Percentiles rank a stretch among this genome's conserved stretches.
Evolutionary conservation across 2,888 invertebrate species (phyloP).

Genomic region (Linnaemya vulpina): DNA sequence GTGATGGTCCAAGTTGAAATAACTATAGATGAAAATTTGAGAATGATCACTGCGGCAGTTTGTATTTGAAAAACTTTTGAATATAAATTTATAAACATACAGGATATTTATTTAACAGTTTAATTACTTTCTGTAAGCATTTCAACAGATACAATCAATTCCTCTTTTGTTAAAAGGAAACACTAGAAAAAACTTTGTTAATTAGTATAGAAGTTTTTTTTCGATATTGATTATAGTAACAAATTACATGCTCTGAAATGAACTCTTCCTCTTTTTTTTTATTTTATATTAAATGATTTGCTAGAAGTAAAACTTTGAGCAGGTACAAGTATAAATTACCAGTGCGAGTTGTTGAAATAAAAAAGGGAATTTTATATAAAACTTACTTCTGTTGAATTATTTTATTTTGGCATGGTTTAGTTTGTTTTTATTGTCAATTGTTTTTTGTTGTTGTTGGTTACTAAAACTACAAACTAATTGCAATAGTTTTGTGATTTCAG

Average conservation of each 20-base stretch:
- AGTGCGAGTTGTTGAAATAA: background rate
- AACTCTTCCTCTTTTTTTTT: constrained; percentile 26
- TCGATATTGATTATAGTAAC: constrained; percentile 27
- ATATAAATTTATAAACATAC: background rate
- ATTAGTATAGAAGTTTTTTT: constrained; percentile 45
- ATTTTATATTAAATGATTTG: constrained; percentile 22
- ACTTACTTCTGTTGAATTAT: constrained; percentile 34
- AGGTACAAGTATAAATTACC: constrained; percentile 35
- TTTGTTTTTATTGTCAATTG: constrained; percentile 50
- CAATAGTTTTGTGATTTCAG: constrained; percentile 60
- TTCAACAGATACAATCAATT: constrained; percentile 26
- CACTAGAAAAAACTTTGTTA: constrained; percentile 51
- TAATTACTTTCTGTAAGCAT: constrained; percentile 1
- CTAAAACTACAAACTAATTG: constrained; percentile 65
- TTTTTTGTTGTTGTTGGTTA: constrained; percentile 15
- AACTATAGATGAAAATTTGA: too few species aligned
- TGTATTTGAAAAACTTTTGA: background rate
- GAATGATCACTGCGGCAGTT: background rate
- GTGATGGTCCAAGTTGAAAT: too few species aligned
- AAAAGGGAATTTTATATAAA: constrained; percentile 24
- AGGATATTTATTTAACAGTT: background rate
- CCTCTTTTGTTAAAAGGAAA: constrained; percentile 6
- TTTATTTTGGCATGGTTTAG: constrained; percentile 44
- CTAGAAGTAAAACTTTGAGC: constrained; percentile 16
- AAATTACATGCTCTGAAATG: constrained; percentile 16